Base-by-base conservation (phyloP, 2,888 invertebrate species). In the Caenorhabditis sp. region DNA sequence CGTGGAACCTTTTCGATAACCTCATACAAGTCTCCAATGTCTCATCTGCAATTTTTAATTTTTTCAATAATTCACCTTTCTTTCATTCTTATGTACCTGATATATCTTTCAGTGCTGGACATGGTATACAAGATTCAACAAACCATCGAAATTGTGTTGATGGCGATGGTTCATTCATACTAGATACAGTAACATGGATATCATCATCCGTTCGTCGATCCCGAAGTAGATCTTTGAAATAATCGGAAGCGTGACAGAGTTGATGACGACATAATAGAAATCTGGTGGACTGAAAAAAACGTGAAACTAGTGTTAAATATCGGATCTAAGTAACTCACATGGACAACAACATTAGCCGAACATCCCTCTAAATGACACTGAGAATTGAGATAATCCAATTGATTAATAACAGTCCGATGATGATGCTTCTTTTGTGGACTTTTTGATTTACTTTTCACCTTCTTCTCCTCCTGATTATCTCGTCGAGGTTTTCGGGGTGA, bases 21-120 rank as follows among this genome's bases (percentile, higher is more conserved):
- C 87, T 72, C 87, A 87, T 87, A 59, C 86, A 85, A 1, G 87
- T 85, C 63, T 87, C 87, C 50, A 87, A 79, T 7, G 81, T 81
- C 53, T 87, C 85, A 59, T 87, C 87, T 85, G 64, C 20, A 83
- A 67, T 17, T 14, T 8, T 7, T 7, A 31, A 31, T 4, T 31
- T 31, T 7, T 31, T 31, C 31, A 10, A 31, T 4, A 31, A 31
- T 7, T 7, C 10, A 31, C 10, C 10, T 31, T 31, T 31, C 10
- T 31, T 31, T 10, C 5, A 31, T 31, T 31, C 10, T 31, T 31
- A 4, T 4, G 10, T 26, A 83, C 86, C 86, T 36, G 83, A 77
- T 59, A 87, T 83, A 56, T 87, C 86, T 59, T 82, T 83, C 7
- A 87, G 69, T 0, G 84, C 82, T 1, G 87, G 87, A 57, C 80